Evolutionary conservation across 2,113 vertebrate genomes (phyloP), one percentile per base, ranked within the genome.

Genomic region (Chlorodrepanis virens): DNA sequence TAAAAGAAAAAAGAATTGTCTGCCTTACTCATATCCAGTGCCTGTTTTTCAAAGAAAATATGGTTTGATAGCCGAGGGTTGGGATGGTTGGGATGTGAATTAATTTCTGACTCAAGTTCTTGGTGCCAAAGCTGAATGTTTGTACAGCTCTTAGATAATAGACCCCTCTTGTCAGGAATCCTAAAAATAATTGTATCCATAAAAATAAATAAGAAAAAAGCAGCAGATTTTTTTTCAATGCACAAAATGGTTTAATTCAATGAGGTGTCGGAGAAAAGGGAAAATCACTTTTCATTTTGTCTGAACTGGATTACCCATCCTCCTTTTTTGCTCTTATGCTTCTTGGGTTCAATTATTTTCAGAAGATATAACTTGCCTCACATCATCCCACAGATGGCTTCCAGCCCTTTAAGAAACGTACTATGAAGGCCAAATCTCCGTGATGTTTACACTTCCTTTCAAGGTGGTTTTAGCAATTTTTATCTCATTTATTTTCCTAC

Each of bases 321-420:
- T 80, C 18, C 37, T 91, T 90, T 83, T 77, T 74, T 63, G 24
- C 25, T 56, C 18, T n/a, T n/a, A 40, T 29, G 42, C 54, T 84
- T 76, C 39, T 80, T 83, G 42, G 12, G 59, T 86, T 93, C 44
- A 59, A 4, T 74, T 88, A 80, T 70, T 92, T 80, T 86, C 47
- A 81, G 57, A 71, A 67, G 28, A 56, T 75, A n/a, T 37, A 68
- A 87, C 61, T 69, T 89, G 60, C 35, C 68, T 89, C 45, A 35
- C 24, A 28, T 80, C 68, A 68, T 80, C 15, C 37, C 31, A 65
- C 37, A 92, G 80, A 69, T 42, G 77, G 68, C 75, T 96, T 96
- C 78, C 86, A 92, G 86, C 69, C 31, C 84, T 94, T 93, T 90
- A 95, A 79, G 79, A 92, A 95, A 77, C 37, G 19, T 79, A 80